Evolutionary conservation across 2,888 invertebrate species (phyloP).

Genomic region (Strigamia crassipes): DNA sequence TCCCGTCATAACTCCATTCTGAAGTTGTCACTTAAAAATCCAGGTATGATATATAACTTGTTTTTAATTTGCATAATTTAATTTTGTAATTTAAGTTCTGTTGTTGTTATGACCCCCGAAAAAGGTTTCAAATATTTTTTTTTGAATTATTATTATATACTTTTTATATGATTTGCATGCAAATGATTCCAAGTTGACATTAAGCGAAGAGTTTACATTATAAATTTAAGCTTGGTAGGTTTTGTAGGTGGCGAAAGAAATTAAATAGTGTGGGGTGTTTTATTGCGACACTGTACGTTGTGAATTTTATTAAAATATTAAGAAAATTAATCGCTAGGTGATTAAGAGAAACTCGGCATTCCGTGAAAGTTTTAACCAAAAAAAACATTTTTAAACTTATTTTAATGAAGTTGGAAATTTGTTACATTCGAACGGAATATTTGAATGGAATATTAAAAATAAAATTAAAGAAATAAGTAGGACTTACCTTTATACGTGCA

Average conservation of each 20-base stretch:
- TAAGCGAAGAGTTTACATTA: conserved; percentile 6
- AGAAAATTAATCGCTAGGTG: neutral
- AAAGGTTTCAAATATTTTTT: neutral
- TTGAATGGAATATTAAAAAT: neutral
- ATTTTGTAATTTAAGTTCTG: neutral
- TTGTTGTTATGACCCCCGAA: neutral
- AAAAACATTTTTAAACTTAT: no score
- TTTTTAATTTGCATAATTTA: conserved; percentile 20
- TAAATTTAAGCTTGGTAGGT: conserved; percentile 13
- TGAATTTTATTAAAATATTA: conserved; percentile 11
- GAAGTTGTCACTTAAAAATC: neutral
- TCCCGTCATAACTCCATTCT: conserved; percentile 8
- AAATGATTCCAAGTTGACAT: neutral
- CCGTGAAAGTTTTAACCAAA: no score
- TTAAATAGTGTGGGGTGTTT: neutral
- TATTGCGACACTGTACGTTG: neutral
- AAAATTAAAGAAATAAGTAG: neutral
- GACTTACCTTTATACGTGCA: neutral
- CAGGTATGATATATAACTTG: neutral
- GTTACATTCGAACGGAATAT: neutral
- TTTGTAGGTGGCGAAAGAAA: conserved; percentile 9
- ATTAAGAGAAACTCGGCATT: neutral
- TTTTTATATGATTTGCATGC: neutral
- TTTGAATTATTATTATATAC: neutral
- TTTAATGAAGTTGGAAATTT: neutral